Evolutionary conservation across 2,797 vertebrate species (phyloP), one percentile per base, ranked within the genome.

Genomic region (Lagodon rhomboides): DNA sequence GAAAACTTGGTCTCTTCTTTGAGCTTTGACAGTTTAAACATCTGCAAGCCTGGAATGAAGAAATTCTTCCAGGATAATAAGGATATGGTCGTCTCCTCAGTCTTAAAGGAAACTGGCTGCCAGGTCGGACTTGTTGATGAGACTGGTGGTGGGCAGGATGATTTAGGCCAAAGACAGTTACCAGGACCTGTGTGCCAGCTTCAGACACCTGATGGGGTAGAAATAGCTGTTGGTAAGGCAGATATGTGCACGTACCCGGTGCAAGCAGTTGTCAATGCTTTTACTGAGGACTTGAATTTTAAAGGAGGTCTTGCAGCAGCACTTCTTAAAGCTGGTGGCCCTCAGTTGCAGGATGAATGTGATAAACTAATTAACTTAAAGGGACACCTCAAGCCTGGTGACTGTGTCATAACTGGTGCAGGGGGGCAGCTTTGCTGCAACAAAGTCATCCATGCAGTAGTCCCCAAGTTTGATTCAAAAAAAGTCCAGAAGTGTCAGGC

Each of bases 391-490:
- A 75, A 59, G 1, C 68, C 90, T 0, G 96, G 97, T 3, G 64
- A 76, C 0, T 93, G 87, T 0, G 81, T 92, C 17, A 74, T 96
- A 49, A 96, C 96, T 0, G 6, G 66, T 0, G 92, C 96, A 0
- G 89, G 96, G 1, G 97, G 97, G 0, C 87, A 7, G 0, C 95
- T 98, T 3, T 89, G 75, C 0, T 98, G 96, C 86, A 89, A 88
- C 60, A 93, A 92, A 0, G 59, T 99, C 15, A 96, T 99, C 61
- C 97, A 98, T 0, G 95, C 93, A 1, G 93, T 97, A 1, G 96
- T 90, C 44, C 97, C 97, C 58, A 43, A 1, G 2, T 97, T 92
- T 94, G 81, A 92, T 4, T 0, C 0, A 9, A 6, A 3, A 6
- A 62, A 91, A 3, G 20, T 34, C 1, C 20, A 73, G 3, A 87